Evolutionary conservation across 2,113 vertebrate species (phyloP), one percentile per base, ranked within the genome.

Genomic region (Cavia porcellus): DNA sequence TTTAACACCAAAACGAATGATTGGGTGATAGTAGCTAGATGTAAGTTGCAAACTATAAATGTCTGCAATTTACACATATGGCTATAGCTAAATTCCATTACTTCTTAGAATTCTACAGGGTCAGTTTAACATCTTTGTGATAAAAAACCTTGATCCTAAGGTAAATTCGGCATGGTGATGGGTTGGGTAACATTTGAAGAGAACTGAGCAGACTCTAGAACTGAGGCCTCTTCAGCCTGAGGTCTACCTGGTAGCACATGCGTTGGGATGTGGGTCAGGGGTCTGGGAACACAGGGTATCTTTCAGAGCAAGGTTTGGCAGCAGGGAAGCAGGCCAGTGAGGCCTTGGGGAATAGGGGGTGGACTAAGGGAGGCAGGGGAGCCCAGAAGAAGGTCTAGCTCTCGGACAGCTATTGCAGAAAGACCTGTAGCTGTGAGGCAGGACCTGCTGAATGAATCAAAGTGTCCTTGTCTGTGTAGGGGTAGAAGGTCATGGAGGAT

Each of bases 31-130:
- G 55, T 32, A 68, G 10, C 50, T 35, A 50, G 19, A 50, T 77
- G 9, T 61, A 80, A 77, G 75, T 45, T 62, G 52, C 62, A 75
- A 75, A 52, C 62, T 64, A 83, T 64, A 20, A 59, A 66, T 85
- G 57, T 19, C 24, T 86, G 72, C 38, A n/a, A 47, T 64, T 90
- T 70, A 35, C n/a, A 66, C 1, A 7, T 30, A 38, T 42, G 32
- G 19, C 12, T 59, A 0, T 59, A 45, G 81, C 62, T 80, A 45
- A 87, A n/a, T 38, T 50, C 38, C 5, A 42, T 35, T 22, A 32
- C 59, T 95, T 97, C 50, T 72, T 59, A 79, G 75, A n/a, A 85
- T 70, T 79, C 30, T 74, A 35, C 61, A 38, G 15, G 24, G 22
- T 52, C n/a, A 20, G 11, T 52, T 59, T 50, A 30, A 20, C 38